Conservation (phyloP, 2,113 vertebrate species). For the Rynchops niger region DNA sequence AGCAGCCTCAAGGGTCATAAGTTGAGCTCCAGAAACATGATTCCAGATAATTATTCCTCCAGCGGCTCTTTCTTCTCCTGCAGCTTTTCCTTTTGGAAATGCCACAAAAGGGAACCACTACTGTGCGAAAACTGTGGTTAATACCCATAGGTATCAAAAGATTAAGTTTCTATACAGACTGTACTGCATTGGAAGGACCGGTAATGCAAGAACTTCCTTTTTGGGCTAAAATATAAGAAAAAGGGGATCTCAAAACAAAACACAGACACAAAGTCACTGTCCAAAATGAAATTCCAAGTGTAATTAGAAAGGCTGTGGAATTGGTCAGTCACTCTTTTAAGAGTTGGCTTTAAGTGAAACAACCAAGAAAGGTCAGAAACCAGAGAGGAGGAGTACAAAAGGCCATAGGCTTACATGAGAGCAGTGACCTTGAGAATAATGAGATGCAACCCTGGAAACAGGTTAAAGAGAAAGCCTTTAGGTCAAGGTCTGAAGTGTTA, state of each 20-base stretch:
- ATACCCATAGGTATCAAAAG: neutral
- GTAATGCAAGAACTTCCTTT: neutral
- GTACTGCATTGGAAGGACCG: neutral
- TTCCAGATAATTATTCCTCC: neutral
- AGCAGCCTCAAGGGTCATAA: neutral
- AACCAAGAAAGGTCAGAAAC: neutral
- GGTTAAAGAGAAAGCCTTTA: neutral
- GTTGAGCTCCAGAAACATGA: neutral
- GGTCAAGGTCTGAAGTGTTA: neutral
- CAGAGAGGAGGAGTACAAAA: neutral
- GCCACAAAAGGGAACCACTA: neutral
- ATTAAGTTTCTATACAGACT: neutral
- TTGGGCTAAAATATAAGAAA: neutral
- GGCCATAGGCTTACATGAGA: neutral
- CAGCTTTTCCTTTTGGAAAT: neutral
- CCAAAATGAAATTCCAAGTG: neutral
- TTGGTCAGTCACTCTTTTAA: neutral
- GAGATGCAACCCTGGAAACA: neutral
- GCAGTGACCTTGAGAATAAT: neutral
- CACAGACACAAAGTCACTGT: neutral
- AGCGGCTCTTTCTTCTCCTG: neutral
- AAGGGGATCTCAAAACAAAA: neutral
- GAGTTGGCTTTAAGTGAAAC: neutral
- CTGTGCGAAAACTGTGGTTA: neutral
- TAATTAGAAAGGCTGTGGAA: neutral